A percentile compares a stretch with the other conserved stretches of the same genome.
Evolutionary conservation across 1,140 invertebrate genomes (phyloP).

Genomic region (Oscheius sp.): DNA sequence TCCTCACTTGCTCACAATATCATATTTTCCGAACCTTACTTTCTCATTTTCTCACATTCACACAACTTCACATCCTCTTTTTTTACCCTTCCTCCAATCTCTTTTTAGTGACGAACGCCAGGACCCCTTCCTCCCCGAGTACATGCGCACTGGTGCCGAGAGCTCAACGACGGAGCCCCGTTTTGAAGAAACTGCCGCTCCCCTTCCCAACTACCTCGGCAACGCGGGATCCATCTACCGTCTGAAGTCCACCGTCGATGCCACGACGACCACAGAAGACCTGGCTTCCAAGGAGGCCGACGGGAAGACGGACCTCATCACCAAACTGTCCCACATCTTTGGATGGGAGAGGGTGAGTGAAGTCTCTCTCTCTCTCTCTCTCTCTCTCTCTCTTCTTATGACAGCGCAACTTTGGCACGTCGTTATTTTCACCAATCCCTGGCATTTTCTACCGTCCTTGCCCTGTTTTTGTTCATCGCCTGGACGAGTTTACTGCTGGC

Average conservation of each 20-base stretch:
- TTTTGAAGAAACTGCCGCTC: neutral
- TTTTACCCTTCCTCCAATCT: neutral
- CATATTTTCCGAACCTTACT: too few species aligned
- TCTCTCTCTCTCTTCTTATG: too few species aligned
- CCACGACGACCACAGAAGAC: neutral
- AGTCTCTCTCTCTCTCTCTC: too few species aligned
- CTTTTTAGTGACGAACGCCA: neutral
- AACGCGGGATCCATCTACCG: slow-evolving; percentile 1
- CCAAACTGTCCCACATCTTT: neutral
- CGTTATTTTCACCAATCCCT: too few species aligned
- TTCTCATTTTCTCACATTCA: too few species aligned
- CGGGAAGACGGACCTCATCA: neutral
- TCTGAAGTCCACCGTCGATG: neutral
- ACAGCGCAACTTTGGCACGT: too few species aligned
- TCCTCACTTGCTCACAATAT: too few species aligned
- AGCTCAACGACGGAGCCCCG: neutral
- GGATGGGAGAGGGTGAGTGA: neutral
- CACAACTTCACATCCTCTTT: too few species aligned
- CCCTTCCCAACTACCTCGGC: neutral
- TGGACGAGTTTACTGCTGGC: too few species aligned
- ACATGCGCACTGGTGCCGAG: neutral
- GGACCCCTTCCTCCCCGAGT: slow-evolving; percentile 2
- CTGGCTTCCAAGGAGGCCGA: neutral
- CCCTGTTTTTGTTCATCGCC: too few species aligned
- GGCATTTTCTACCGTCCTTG: too few species aligned